Base-by-base conservation (phyloP, 1,140 invertebrate genomes). In the Ectropis grisescens region DNA sequence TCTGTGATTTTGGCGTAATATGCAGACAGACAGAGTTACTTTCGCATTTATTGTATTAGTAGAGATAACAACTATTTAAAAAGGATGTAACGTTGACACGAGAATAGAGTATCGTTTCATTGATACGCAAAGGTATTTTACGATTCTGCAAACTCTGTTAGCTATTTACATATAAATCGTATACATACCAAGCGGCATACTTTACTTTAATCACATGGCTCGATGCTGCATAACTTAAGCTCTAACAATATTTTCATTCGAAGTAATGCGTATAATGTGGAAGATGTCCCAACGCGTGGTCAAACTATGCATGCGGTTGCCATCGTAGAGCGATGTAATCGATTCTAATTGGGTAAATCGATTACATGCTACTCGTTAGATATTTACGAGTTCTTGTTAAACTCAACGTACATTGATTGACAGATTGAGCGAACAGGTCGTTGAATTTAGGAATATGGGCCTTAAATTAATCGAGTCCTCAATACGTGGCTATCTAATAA, bases 311-410 rank as follows among this genome's bases (percentile, higher is more conserved):
- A 41, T 24, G 19, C 41, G 22, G 14, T 9, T 40, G 43, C 27
- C 11, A 33, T 33, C 25, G 33, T 29, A 47, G 37, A 42, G 46
- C 33, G 37, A 57, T 42, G 53, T 42, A 58, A 60, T 58, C 43
- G 59, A 48, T 57, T 58, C 57, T 64, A 64, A 67, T 64, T 61
- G 52, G 55, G 46, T 51, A 61, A 64, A 67, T 54, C 37, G 41
- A 57, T 59, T 35, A 46, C 46, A 43, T 48, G 43, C 47, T 47
- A 47, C 41, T 51, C 42, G 53, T 29, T 38, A 30, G 41, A 53
- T 53, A 36, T 56, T 53, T 57, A 48, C 34, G 40, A 50, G 30
- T 41, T 48, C 44, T 45, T 40, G 52, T 42, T 49, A 49, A 43
- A 40, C 37, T 27, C 33, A 49, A 4, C 19, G 19, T 32, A 36